These are phyloP conservation scores for Microtus californicus DNA, from an alignment of 2,797 vertebrate genomes.

Conservation along the genomic window DNA sequence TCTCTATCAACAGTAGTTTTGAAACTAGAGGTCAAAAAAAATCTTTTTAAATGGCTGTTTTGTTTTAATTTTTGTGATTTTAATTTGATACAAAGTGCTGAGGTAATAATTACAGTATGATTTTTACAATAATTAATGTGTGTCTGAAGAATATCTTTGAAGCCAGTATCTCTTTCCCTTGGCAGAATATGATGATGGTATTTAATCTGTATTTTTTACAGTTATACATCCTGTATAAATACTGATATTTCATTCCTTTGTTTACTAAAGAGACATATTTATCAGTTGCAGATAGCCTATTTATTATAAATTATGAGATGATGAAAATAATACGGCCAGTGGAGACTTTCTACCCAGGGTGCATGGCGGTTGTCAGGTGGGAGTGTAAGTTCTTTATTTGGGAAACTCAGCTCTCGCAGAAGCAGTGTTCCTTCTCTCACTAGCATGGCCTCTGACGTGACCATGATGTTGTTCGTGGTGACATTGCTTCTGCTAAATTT, in stretches of 20 bases:
- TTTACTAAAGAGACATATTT: slow-evolving; percentile 91
- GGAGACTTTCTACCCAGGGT: slow-evolving; percentile 89
- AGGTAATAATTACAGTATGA: slow-evolving; percentile 90
- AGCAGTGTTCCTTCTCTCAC: slow-evolving; percentile 86
- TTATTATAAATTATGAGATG: slow-evolving; percentile 92
- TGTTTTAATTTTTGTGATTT: slow-evolving; percentile 91
- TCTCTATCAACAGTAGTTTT: slow-evolving; percentile 90
- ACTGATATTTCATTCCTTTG: slow-evolving; percentile 91
- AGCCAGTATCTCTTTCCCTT: slow-evolving; percentile 91
- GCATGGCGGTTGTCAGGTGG: slow-evolving; percentile 87
- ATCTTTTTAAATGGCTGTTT: slow-evolving; percentile 90
- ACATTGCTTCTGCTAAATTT: slow-evolving; percentile 89
- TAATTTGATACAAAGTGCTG: slow-evolving; percentile 90
- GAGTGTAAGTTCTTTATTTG: slow-evolving; percentile 85
- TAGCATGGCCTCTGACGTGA: slow-evolving; percentile 89
- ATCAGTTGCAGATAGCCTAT: slow-evolving; percentile 91
- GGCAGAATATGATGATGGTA: slow-evolving; percentile 89
- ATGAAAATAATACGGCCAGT: slow-evolving; percentile 91
- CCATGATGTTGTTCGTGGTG: slow-evolving; percentile 87
- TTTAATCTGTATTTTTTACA: slow-evolving; percentile 91
- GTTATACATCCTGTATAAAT: slow-evolving; percentile 91
- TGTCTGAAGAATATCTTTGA: slow-evolving; percentile 90
- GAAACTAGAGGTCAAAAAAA: slow-evolving; percentile 89
- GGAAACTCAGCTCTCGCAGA: slow-evolving; percentile 85
- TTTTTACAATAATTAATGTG: slow-evolving; percentile 89